Evolutionary conservation across 2,113 vertebrate genomes (phyloP), one percentile per base, ranked within the genome.

Genomic region (Sinocyclocheilus anshuiensis): DNA sequence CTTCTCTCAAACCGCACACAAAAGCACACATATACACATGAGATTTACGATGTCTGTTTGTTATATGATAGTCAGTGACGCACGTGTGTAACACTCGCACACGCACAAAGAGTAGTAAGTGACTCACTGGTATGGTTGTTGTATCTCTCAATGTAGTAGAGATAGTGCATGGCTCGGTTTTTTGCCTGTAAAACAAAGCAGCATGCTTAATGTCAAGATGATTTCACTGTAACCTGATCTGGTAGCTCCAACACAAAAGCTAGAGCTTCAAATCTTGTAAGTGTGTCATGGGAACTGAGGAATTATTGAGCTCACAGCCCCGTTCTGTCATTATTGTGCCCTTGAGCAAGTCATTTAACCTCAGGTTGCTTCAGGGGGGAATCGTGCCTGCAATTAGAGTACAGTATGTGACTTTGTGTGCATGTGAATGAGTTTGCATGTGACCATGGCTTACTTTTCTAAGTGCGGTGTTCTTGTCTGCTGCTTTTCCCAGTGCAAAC

Each of bases 401-500:
- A 1, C n/a, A 5, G 24, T 72, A 22, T 77, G 71, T 29, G 57
- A 63, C 9, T 63, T 20, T 78, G 61, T 9, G 77, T 29, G 9
- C 3, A 4, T 1, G 33, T 81, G 50, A 71, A 83, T 55, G 24
- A 81, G 16, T 65, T 36, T 57, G 22, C 6, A 48, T 77, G 6
- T 36, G 10, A 42, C 15, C 12, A 15, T 6, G 71, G 77, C 93
- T 1, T 93, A 99, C 98, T 90, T 99, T 99, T 90, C 97, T 95
- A 77, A 99, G 92, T 55, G 97, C 98, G 0, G 94, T 94, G 8
- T n/a, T 87, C 89, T 96, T 93, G 83, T 99, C 96, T 77, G 92
- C 57, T 76, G 97, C 97, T 90, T 99, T 99, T 57, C 97, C 98
- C 89, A 99, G 0, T 0, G 98, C 98, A 91, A 98, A 99, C 67